phyloP scores from a whole-genome alignment of 2,888 invertebrate genomes.

The Tanypteryx hageni region DNA sequence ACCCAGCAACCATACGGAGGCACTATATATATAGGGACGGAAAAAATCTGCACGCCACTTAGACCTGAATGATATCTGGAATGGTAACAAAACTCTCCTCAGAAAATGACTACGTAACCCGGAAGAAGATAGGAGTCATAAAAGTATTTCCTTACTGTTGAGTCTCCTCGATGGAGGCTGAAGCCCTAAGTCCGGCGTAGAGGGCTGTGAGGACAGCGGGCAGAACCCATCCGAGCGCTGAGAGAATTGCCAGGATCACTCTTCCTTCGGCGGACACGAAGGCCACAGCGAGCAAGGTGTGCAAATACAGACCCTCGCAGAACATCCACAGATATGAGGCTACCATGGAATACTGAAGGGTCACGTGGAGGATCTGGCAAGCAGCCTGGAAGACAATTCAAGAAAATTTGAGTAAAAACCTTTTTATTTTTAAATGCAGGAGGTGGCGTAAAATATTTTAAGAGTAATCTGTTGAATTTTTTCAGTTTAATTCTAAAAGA shows the following conservation, averaged over 20 bases:
- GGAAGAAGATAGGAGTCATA: no score
- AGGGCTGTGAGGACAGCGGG: constrained; percentile 77
- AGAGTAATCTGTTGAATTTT: no score
- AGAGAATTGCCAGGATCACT: constrained; percentile 79
- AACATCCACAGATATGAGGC: constrained; percentile 98
- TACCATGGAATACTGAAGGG: constrained; percentile 91
- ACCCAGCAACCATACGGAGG: no score
- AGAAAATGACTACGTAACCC: no score
- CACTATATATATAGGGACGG: no score
- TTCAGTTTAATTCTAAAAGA: no score
- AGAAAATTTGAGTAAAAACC: no score
- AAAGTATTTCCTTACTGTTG: constrained; percentile 78
- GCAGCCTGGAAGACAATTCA: constrained; percentile 79
- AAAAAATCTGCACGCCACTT: no score
- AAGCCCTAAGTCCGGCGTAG: constrained; percentile 82
- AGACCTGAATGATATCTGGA: no score
- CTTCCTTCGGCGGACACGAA: constrained; percentile 80
- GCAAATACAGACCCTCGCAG: constrained; percentile 95
- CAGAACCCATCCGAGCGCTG: constrained; percentile 72
- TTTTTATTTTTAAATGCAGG: no score
- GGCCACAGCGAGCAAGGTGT: constrained; percentile 85
- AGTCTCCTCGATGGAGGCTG: constrained; percentile 77
- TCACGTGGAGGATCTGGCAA: constrained; percentile 89
- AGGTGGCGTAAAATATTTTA: no score
- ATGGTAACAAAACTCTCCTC: no score